Base-by-base conservation (phyloP, 2,797 vertebrate species). In the Sparidentex hasta region DNA sequence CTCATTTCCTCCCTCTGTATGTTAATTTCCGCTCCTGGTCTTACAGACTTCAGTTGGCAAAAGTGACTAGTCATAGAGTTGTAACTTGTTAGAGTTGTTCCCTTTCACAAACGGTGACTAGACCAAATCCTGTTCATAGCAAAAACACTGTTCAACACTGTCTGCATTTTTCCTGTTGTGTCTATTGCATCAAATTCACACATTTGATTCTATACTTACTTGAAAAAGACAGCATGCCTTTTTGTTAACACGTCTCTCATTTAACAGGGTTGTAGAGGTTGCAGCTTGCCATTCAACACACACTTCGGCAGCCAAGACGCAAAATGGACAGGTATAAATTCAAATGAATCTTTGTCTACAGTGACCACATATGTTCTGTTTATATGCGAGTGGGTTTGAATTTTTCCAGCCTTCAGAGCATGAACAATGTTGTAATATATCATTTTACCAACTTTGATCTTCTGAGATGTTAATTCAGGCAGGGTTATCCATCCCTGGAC, bases 251-350 rank as follows among this genome's bases (percentile, higher is more conserved):
- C 25, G 1, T 51, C 0, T 77, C 0, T 86, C 17, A 16, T 67
- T 43, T 54, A 16, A 38, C 83, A 92, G 92, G 81, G 55, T 91
- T 0, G 89, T 93, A 29, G 97, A 98, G 90, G 94, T 98, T 0
- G 97, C 97, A 0, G 95, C 97, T 0, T 98, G 97, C 83, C 97
- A 98, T 90, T 98, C 97, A 0, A 93, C 97, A 1, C 96, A 98
- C 87, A 98, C 96, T 0, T 98, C 98, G 0, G 97, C 97, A 0
- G 97, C 97, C 73, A 98, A 96, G 95, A 98, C 96, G 0, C 97
- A 97, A 90, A 96, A 94, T 0, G 97, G 97, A 13, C 84, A 92
- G 90, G 92, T 92, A 64, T 9, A 0, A 33, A 20, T 38, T 2
- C 27, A 44, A 3, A 2, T 29, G 11, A 4, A 17, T n/a, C 8